phyloP scores from a whole-genome alignment of 2,113 vertebrate species.

The Atherinomorus stipes region DNA sequence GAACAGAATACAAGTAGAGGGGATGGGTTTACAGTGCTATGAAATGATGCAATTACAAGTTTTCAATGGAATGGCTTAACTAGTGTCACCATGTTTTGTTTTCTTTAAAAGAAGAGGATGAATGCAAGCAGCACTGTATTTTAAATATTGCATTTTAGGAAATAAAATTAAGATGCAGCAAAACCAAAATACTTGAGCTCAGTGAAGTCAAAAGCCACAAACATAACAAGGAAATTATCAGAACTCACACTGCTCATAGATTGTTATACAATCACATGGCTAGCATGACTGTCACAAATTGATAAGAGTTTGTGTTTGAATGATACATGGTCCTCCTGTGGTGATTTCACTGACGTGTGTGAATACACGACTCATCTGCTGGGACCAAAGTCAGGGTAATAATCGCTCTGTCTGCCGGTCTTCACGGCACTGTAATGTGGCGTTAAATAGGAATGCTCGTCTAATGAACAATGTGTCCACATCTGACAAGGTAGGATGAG shows the following conservation, averaged over 20 bases:
- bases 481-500: slow-evolving; percentile 76
- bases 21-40: slow-evolving; percentile 26
- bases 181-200: background rate
- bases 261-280: slow-evolving; percentile 28
- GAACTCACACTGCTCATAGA: slow-evolving; percentile 31
- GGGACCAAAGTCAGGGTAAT: slow-evolving; percentile 67
- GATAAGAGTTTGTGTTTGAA: slow-evolving; percentile 50
- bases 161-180: slow-evolving; percentile 1
- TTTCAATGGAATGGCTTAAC: slow-evolving; percentile 36
- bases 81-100: background rate
- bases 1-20: slow-evolving; percentile 36
- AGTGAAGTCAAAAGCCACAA: slow-evolving; percentile 15
- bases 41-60: slow-evolving; percentile 20
- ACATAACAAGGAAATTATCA: slow-evolving; percentile 18
- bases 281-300: slow-evolving; percentile 54
- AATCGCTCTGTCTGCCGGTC: slow-evolving; percentile 64
- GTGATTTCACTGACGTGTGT: slow-evolving; percentile 45
- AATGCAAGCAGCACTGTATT: background rate
- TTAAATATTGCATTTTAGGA: background rate
- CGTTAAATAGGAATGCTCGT: slow-evolving; percentile 78
- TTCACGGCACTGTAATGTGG: slow-evolving; percentile 74
- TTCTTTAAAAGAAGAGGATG: slow-evolving; percentile 1
- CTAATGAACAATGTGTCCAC: slow-evolving; percentile 78
- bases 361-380: slow-evolving; percentile 50
- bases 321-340: slow-evolving; percentile 43